phyloP scores from a whole-genome alignment of 1,140 invertebrate genomes.

The Anadara kagoshimensis region DNA sequence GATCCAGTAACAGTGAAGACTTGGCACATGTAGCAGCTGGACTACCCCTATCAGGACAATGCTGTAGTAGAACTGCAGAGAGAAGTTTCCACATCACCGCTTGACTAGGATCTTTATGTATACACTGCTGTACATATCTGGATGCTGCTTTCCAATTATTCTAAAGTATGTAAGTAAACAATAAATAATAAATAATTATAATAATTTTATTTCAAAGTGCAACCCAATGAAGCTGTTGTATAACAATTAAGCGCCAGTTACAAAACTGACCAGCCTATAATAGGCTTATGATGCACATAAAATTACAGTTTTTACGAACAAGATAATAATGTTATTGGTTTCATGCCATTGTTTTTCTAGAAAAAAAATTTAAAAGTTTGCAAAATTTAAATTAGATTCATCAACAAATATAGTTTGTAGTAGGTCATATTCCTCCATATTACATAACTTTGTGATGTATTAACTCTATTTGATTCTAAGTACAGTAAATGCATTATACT shows the following conservation, averaged over 20 bases:
- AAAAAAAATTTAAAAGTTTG: neutral
- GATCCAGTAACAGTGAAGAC: slow-evolving; percentile 10
- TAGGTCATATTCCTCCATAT: too few species aligned
- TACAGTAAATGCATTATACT: too few species aligned
- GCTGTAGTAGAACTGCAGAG: slow-evolving; percentile 13
- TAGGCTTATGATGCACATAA: neutral
- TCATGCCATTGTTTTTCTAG: neutral
- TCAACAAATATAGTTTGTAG: too few species aligned
- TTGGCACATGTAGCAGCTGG: slow-evolving; percentile 15
- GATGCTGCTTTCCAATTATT: slow-evolving; percentile 17
- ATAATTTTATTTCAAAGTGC: too few species aligned
- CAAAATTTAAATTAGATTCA: too few species aligned
- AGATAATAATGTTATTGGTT: neutral
- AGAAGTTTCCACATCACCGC: slow-evolving; percentile 26
- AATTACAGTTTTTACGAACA: neutral
- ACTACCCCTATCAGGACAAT: neutral
- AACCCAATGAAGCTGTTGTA: too few species aligned
- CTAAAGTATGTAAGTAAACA: neutral
- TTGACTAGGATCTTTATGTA: slow-evolving; percentile 19
- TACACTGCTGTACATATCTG: slow-evolving; percentile 16
- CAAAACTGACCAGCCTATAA: too few species aligned
- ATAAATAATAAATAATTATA: neutral
- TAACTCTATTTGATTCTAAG: too few species aligned
- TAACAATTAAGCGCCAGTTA: too few species aligned
- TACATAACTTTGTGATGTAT: too few species aligned